These are phyloP conservation scores for Caenorhabditis remanei DNA, from an alignment of 1,140 invertebrate genomes.

Conservation along the genomic window DNA sequence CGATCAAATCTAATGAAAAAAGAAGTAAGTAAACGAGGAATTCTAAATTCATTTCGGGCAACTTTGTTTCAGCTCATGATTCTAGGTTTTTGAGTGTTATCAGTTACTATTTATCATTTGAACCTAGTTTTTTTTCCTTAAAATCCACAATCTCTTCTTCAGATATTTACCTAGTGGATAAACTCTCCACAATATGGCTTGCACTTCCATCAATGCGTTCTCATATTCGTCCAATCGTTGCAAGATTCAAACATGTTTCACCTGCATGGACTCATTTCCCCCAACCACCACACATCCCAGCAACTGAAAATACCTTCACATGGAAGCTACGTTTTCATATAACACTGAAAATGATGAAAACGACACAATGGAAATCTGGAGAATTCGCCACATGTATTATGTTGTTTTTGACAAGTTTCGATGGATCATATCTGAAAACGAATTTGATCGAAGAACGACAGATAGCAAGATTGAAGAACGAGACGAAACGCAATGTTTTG, in stretches of 20 bases:
- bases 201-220: not conserved
- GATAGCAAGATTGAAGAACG: not conserved
- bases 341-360: conserved; percentile 5
- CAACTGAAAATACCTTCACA: not conserved
- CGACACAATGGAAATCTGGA: not conserved
- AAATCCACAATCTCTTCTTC: not conserved
- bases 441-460: not conserved
- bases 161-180: conserved; percentile 20
- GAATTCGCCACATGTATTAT: conserved; percentile 2
- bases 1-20: not conserved
- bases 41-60: no score
- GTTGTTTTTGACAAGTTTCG: not conserved
- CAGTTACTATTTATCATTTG: not conserved
- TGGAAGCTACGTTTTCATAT: not conserved
- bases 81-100: not conserved
- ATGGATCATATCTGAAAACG: no score
- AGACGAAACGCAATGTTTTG: not conserved
- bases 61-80: no score
- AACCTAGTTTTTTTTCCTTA: not conserved
- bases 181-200: conserved; percentile 25
- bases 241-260: not conserved
- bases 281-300: conserved; percentile 4
- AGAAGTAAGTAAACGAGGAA: not conserved
- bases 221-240: not conserved
- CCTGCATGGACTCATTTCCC: conserved; percentile 14